Evolutionary conservation across 2,113 vertebrate species (phyloP), one percentile per base, ranked within the genome.

Genomic region (Sitta europaea): DNA sequence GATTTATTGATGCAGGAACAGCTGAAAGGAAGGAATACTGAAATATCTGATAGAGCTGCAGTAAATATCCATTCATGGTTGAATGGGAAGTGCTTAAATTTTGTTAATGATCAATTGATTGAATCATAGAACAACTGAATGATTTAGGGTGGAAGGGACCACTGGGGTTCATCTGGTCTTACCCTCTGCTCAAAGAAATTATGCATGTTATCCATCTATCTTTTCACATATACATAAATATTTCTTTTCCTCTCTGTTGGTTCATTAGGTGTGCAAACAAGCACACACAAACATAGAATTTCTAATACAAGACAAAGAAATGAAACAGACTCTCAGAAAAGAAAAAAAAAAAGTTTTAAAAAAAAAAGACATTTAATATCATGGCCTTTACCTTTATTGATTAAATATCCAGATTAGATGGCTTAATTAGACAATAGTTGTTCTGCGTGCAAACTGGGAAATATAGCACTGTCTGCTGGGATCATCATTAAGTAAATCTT

Each of bases 401-500:
- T 33, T 62, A 73, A 73, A 65, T 77, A 86, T 9, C 47, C 8
- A 54, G 35, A 62, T 42, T 73, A 92, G n/a, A 66, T 28, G 58
- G 5, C 1, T 80, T 66, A 55, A 45, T 45, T 70, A 58, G 33
- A 50, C 12, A 61, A 2, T 25, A 38, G 48, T 29, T 73, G 21
- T 58, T 82, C 40, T 59, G 4, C 53, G 31, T 57, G 29, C 25
- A 87, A 35, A 72, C 9, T 20, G 51, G 31, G 48, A 66, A 81
- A 55, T 33, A 54, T 0, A 55, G 3, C 2, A 1, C 1, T 2
- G n/a, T 79, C 54, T 82, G n/a, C 18, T 51, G 45, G 71, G 19
- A 58, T 43, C 23, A 28, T 47, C 6, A 50, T 58, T 54, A 78
- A 67, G 21, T 40, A 87, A 71, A 71, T 43, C 5, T 87, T 80